phyloP scores from a whole-genome alignment of 2,888 invertebrate genomes.

The Autographa gamma region DNA sequence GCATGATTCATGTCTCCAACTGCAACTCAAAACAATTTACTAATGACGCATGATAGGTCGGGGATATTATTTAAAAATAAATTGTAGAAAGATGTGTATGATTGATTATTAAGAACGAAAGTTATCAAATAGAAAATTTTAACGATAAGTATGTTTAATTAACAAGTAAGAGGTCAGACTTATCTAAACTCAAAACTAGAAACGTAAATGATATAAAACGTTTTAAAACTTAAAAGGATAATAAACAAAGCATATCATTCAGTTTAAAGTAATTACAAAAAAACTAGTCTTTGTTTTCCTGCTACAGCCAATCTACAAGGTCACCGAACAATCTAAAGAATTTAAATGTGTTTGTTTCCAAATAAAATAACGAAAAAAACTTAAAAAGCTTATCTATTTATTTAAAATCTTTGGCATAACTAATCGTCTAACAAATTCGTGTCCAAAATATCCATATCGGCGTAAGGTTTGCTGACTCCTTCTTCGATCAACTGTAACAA shows the following conservation, averaged over 20 bases:
- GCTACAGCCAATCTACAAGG: background rate
- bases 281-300: background rate
- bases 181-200: no score
- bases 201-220: no score
- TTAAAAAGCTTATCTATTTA: background rate
- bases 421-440: conserved; percentile 15
- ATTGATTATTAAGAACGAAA: no score
- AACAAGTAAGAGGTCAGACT: no score
- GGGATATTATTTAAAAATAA: no score
- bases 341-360: background rate
- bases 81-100: no score
- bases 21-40: no score
- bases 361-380: background rate
- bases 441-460: conserved; percentile 25
- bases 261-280: background rate
- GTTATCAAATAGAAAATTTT: no score
- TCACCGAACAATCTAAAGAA: background rate
- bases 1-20: no score
- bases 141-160: no score
- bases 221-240: background rate
- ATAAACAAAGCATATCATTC: background rate
- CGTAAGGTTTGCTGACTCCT: conserved; percentile 61
- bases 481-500: conserved; percentile 83
- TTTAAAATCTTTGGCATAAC: background rate
- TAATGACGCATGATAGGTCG: no score